Evolutionary conservation across 2,888 invertebrate species (phyloP).

Genomic region (Caenorhabditis sp.): DNA sequence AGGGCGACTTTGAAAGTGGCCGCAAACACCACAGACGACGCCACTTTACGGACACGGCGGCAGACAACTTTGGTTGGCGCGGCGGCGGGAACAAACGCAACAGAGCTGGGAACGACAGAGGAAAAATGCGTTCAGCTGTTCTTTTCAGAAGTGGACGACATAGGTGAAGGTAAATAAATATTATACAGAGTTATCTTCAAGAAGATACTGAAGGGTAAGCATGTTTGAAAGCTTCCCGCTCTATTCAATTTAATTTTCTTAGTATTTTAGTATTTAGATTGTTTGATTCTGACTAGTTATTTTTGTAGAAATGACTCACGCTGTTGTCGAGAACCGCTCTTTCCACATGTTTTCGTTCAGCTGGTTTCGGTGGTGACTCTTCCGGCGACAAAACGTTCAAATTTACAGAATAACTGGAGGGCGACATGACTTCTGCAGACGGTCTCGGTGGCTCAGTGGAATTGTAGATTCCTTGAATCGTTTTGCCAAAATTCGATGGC

Average conservation of each 20-base stretch:
- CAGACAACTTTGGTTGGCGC: background rate
- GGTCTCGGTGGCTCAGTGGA: constrained; percentile 34
- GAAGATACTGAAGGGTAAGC: too few relatives aligned
- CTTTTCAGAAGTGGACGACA: too few relatives aligned
- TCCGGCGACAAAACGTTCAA: constrained; percentile 46
- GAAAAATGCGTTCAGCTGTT: background rate
- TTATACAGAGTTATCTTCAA: too few relatives aligned
- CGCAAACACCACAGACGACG: constrained; percentile 57
- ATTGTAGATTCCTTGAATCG: constrained; percentile 64
- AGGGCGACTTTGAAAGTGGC: constrained; percentile 30
- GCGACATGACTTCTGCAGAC: constrained; percentile 28
- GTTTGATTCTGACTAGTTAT: too few relatives aligned
- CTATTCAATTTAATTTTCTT: too few relatives aligned
- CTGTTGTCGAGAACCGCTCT: constrained; percentile 37
- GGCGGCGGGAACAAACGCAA: background rate
- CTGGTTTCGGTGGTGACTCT: constrained; percentile 37
- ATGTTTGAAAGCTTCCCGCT: too few relatives aligned
- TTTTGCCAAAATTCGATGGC: constrained; percentile 56
- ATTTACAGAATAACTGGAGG: constrained; percentile 46
- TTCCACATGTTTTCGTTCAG: constrained; percentile 28
- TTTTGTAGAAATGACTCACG: constrained; percentile 46
- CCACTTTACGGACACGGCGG: constrained; percentile 18
- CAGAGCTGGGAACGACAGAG: background rate
- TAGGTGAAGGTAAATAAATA: too few relatives aligned
- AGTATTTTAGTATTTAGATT: too few relatives aligned